phyloP scores from a whole-genome alignment of 2,113 vertebrate species.

The Heteronetta atricapilla region DNA sequence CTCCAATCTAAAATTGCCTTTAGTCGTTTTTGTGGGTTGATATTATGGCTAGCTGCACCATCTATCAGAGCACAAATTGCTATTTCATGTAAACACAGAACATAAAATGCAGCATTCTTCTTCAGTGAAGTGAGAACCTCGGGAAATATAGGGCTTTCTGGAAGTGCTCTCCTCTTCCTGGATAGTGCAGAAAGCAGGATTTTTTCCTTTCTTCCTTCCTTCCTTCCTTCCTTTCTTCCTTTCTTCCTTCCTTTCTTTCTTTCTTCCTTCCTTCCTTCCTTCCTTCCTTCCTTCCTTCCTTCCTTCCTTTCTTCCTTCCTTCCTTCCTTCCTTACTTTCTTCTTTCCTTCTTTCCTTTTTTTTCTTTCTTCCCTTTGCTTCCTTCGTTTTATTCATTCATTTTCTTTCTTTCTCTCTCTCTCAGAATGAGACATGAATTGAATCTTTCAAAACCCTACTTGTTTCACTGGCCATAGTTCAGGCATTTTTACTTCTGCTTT shows the following conservation, averaged over 20 bases:
- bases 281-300: too few relatives aligned
- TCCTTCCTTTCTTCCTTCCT: rapidly evolving
- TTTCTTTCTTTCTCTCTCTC: not conserved
- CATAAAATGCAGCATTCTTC: not conserved
- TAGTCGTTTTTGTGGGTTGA: not conserved
- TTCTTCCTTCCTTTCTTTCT: too few relatives aligned
- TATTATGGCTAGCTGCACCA: not conserved
- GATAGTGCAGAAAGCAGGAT: not conserved
- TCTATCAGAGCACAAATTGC: not conserved
- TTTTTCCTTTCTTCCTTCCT: too few relatives aligned
- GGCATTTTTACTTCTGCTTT: not conserved
- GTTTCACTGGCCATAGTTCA: not conserved
- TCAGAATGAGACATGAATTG: not conserved
- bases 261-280: too few relatives aligned
- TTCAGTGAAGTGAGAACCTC: not conserved
- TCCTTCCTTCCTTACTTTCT: too few relatives aligned
- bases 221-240: not conserved
- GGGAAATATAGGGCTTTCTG: not conserved
- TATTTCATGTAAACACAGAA: not conserved
- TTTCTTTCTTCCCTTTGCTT: too few relatives aligned
- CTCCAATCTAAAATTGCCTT: not conserved
- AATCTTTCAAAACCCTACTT: not conserved
- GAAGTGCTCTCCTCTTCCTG: not conserved
- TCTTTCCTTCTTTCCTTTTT: too few relatives aligned
- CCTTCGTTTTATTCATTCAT: not conserved